Base-by-base conservation (phyloP, 2,113 vertebrate species). In the Seriola dumerili region DNA sequence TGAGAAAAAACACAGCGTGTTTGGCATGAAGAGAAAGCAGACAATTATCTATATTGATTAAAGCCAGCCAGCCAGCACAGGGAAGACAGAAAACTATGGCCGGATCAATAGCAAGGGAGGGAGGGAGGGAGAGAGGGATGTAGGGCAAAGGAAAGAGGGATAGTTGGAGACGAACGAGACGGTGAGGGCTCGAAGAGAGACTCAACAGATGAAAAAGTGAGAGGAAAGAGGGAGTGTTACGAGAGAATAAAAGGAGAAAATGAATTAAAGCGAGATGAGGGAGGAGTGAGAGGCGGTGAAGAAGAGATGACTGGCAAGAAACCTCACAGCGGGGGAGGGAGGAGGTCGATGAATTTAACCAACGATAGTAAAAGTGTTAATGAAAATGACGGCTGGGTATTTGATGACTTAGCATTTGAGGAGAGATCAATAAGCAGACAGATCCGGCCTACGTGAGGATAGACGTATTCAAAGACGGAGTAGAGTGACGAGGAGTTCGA, bases 11-110 rank as follows among this genome's bases (percentile, higher is more conserved):
- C 90, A 88, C 89, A 87, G 92, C 85, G 92, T 93, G 95, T 95
- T 95, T 94, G 95, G 95, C 94, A 95, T 93, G 91, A 92, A 95
- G 92, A 95, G 95, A 96, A 96, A 95, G 94, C 95, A 95, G 95
- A 96, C 95, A 96, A 96, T 96, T 96, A 96, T 96, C 95, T 95
- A 88, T 96, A 96, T 96, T 96, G 95, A 96, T 96, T 96, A 96
- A 95, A 95, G 95, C 94, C 94, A 94, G 94, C 93, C 92, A 94
- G 95, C 91, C 95, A 95, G 94, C 90, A 89, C 92, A 86, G 86
- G 80, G 90, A 94, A 95, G 95, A 95, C 94, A 92, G 94, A 95
- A 95, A 96, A 96, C 94, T 95, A 94, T 91, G 95, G 94, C 92
- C 85, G 90, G 95, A 96, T 96, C 95, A 95, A 96, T 96, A 96